Conservation (phyloP, 2,113 vertebrate genomes). For the Cryptotis parvus region DNA sequence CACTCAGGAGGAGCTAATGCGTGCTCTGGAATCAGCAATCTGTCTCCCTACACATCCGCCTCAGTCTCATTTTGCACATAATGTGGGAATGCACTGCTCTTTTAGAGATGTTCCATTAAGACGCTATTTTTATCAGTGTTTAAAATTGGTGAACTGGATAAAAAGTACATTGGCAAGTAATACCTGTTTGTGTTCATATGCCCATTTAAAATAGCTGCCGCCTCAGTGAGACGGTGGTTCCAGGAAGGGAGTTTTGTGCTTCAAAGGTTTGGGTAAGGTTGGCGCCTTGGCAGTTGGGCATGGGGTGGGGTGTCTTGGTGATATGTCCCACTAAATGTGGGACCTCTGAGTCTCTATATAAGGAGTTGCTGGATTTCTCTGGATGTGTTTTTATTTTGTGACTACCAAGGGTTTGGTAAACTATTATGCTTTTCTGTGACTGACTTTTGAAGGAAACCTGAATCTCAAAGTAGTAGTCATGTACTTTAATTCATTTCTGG, state of each 20-base stretch:
- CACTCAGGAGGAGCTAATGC: neutral
- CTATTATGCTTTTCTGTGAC: neutral
- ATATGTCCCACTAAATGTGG: neutral
- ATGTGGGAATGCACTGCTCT: neutral
- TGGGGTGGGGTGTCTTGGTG: neutral
- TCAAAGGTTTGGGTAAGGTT: neutral
- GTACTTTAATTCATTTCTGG: neutral
- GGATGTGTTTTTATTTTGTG: constrained; percentile 12
- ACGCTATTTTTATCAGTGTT: constrained; percentile 6
- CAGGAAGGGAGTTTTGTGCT: constrained; percentile 34
- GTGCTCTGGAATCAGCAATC: neutral
- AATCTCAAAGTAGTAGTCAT: neutral
- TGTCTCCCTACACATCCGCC: neutral
- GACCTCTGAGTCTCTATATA: neutral
- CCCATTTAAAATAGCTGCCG: neutral
- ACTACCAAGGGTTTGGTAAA: neutral
- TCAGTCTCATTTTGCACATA: neutral
- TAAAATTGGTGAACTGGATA: constrained; percentile 1
- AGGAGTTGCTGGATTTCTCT: neutral
- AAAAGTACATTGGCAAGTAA: neutral
- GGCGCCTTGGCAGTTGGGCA: neutral
- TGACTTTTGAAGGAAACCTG: neutral
- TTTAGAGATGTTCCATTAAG: constrained; percentile 25
- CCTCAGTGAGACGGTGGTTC: neutral
- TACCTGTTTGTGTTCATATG: neutral